These are phyloP conservation scores for Serilophus lunatus DNA, from an alignment of 2,113 vertebrate species.

Conservation along the genomic window DNA sequence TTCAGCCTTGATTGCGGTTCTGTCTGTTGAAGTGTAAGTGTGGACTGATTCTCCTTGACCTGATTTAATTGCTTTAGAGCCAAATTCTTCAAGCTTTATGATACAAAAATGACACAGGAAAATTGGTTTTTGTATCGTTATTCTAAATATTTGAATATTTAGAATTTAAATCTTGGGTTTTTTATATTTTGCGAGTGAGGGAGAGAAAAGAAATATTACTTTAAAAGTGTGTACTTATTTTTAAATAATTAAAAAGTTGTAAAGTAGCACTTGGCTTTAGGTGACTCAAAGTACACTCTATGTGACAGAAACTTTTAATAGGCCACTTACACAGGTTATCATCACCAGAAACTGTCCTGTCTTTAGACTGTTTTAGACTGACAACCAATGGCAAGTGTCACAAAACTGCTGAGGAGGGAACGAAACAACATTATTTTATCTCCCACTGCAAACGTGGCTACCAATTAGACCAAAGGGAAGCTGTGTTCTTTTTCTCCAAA, in stretches of 20 bases:
- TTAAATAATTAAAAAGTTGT: background rate
- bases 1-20: background rate
- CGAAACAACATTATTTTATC: background rate
- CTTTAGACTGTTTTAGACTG: conserved; percentile 12
- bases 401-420: background rate
- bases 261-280: background rate
- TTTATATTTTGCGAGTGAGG: background rate
- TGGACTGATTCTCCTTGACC: background rate
- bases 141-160: background rate
- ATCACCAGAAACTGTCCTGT: background rate
- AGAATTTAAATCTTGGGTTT: background rate
- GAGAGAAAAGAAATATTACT: background rate
- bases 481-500: background rate
- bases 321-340: background rate
- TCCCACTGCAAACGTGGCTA: conserved; percentile 5
- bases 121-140: background rate
- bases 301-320: background rate
- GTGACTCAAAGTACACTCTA: background rate
- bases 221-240: background rate
- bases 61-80: background rate
- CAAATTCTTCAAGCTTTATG: background rate
- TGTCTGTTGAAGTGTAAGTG: background rate
- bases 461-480: background rate
- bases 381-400: conserved; percentile 30
- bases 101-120: background rate